Evolutionary conservation across 2,888 invertebrate species (phyloP).

Genomic region (Magallana nippona): DNA sequence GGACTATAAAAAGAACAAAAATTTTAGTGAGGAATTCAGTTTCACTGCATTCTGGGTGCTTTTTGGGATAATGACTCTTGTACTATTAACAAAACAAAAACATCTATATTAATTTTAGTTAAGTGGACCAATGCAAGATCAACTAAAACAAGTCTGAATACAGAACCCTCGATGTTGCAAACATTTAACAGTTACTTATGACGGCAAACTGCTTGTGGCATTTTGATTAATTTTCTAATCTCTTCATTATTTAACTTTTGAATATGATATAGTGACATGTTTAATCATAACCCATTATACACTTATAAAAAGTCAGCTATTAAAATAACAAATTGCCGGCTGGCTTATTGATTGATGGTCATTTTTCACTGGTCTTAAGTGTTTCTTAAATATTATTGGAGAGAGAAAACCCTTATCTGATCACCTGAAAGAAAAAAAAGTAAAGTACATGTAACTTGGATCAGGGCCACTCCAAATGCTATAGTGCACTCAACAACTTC

Average conservation of each 20-base stretch:
- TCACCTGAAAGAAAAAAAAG: neutral
- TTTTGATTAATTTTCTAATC: neutral
- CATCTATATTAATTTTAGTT: too few species aligned
- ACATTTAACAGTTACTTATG: too few species aligned
- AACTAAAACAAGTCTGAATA: too few species aligned
- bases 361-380: neutral
- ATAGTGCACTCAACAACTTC: neutral
- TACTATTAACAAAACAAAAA: too few species aligned
- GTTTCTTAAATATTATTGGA: slow-evolving; percentile 18
- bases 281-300: slow-evolving; percentile 32
- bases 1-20: too few species aligned
- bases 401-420: neutral
- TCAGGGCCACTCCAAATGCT: neutral
- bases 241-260: neutral
- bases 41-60: too few species aligned
- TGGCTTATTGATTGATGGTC: slow-evolving; percentile 1
- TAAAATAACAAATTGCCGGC: neutral
- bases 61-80: too few species aligned
- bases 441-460: neutral
- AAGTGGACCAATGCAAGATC: too few species aligned
- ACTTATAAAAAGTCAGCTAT: neutral
- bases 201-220: neutral
- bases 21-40: too few species aligned
- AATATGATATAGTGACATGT: slow-evolving; percentile 1
- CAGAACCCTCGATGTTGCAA: too few species aligned